Conservation (phyloP, 2,113 vertebrate species). For the Myxocyprinus asiaticus region DNA sequence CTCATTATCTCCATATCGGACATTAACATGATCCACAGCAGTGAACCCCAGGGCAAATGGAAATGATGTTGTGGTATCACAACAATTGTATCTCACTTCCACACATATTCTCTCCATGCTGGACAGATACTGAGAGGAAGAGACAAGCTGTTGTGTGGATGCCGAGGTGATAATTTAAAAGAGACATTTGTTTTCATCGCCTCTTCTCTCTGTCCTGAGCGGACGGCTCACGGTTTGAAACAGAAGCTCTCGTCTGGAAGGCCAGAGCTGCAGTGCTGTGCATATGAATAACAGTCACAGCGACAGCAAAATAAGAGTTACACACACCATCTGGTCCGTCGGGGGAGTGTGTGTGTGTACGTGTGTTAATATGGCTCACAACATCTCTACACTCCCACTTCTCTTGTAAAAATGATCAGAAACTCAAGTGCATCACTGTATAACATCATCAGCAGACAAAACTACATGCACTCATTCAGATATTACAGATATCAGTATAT, state of each 20-base stretch:
- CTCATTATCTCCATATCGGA: too few relatives aligned
- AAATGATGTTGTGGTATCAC: too few relatives aligned
- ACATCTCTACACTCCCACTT: slow-evolving; percentile 23
- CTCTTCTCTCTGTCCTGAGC: slow-evolving; percentile 38
- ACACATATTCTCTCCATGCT: too few relatives aligned
- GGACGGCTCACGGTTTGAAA: slow-evolving; percentile 52
- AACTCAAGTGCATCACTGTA: slow-evolving; percentile 12
- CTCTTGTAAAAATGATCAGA: background rate
- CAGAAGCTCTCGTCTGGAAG: slow-evolving; percentile 40
- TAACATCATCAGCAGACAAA: slow-evolving; percentile 13
- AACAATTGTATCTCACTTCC: too few relatives aligned
- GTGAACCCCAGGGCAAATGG: too few relatives aligned
- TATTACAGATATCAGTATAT: too few relatives aligned
- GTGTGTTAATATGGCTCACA: slow-evolving; percentile 6
- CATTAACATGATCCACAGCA: too few relatives aligned
- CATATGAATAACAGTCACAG: slow-evolving; percentile 68
- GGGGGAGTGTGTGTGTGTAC: slow-evolving; percentile 27
- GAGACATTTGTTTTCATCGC: slow-evolving; percentile 62
- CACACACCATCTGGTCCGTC: slow-evolving; percentile 69
- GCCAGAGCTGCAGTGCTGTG: slow-evolving; percentile 45
- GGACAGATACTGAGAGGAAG: slow-evolving; percentile 20
- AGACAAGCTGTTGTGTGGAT: slow-evolving; percentile 57
- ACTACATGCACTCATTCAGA: too few relatives aligned
- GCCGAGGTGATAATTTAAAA: slow-evolving; percentile 69
- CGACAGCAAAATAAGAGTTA: slow-evolving; percentile 68